phyloP scores from a whole-genome alignment of 2,797 vertebrate genomes.

The Etheostoma nigrum region DNA sequence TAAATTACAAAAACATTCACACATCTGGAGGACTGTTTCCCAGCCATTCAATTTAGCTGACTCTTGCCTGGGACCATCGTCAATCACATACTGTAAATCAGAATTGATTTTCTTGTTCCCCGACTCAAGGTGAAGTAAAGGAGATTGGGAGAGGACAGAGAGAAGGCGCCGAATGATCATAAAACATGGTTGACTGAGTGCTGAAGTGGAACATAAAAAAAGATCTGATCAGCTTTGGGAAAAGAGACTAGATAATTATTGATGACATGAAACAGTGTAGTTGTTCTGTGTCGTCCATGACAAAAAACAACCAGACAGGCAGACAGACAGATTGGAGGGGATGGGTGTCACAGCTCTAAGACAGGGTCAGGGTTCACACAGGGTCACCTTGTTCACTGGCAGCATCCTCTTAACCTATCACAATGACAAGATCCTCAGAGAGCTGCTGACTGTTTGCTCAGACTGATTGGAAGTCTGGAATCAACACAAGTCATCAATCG shows the following conservation, averaged over 20 bases:
- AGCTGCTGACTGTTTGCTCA: conserved; percentile 41
- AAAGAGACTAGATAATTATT: conserved; percentile 17
- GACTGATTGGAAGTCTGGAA: conserved; percentile 55
- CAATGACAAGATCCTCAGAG: conserved; percentile 42
- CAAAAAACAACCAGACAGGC: conserved; percentile 28
- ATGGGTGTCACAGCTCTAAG: conserved; percentile 17
- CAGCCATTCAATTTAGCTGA: conserved; percentile 5
- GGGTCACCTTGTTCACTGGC: conserved; percentile 44
- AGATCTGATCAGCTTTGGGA: conserved; percentile 11
- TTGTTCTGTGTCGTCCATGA: conserved; percentile 43
- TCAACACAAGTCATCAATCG: conserved; percentile 25
- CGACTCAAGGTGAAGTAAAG: conserved; percentile 43
- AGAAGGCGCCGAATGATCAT: background rate
- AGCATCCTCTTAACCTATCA: conserved; percentile 55
- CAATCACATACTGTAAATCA: conserved; percentile 28
- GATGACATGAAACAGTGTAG: conserved; percentile 29
- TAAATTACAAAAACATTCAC: conserved; percentile 7
- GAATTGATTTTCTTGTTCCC: conserved; percentile 36
- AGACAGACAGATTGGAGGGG: conserved; percentile 24
- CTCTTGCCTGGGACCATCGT: background rate
- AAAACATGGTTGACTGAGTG: background rate
- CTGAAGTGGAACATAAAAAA: background rate
- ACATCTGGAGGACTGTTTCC: background rate
- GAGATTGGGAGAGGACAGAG: background rate
- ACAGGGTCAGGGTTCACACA: conserved; percentile 54